These are phyloP conservation scores for Masnerella sp. DNA, from an alignment of 2,888 invertebrate genomes.

Conservation along the genomic window DNA sequence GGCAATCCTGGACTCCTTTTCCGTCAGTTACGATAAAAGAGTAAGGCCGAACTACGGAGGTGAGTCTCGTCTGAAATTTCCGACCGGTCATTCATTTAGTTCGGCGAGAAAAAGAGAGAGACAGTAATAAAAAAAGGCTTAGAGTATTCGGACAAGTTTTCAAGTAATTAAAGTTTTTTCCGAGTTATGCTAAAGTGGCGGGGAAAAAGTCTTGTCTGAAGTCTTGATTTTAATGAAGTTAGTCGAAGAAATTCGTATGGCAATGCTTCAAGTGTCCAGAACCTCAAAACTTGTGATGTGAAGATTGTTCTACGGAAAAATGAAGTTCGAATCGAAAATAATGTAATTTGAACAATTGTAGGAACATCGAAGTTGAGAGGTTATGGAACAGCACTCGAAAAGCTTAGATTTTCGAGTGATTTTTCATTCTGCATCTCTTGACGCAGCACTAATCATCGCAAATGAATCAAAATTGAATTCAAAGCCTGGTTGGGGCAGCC, in stretches of 20 bases:
- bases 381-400: conserved; percentile 28
- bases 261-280: conserved; percentile 51
- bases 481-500: conserved; percentile 16
- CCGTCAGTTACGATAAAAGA: conserved; percentile 99
- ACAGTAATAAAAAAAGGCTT: no score
- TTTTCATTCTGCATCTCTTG: conserved; percentile 17
- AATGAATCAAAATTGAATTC: conserved; percentile 21
- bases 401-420: conserved; percentile 23
- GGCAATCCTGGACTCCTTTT: conserved; percentile 96
- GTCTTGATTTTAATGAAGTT: conserved; percentile 43
- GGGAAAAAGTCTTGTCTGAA: conserved; percentile 50
- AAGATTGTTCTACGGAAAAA: conserved; percentile 22
- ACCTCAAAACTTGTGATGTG: conserved; percentile 50
- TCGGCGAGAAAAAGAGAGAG: conserved; percentile 9
- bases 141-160: conserved; percentile 53
- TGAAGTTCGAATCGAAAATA: conserved; percentile 9
- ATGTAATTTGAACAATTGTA: conserved; percentile 5
- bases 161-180: conserved; percentile 51
- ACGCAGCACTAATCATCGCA: conserved; percentile 13
- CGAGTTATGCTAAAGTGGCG: conserved; percentile 32
- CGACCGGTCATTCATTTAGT: conserved; percentile 40
- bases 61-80: conserved; percentile 79
- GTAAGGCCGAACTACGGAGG: conserved; percentile 99
- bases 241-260: conserved; percentile 42
- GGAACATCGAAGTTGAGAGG: conserved; percentile 38